Percentiles rank a stretch among this genome's conserved stretches.
Conservation (phyloP, 2,888 invertebrate species). For the Hololepta plana region DNA sequence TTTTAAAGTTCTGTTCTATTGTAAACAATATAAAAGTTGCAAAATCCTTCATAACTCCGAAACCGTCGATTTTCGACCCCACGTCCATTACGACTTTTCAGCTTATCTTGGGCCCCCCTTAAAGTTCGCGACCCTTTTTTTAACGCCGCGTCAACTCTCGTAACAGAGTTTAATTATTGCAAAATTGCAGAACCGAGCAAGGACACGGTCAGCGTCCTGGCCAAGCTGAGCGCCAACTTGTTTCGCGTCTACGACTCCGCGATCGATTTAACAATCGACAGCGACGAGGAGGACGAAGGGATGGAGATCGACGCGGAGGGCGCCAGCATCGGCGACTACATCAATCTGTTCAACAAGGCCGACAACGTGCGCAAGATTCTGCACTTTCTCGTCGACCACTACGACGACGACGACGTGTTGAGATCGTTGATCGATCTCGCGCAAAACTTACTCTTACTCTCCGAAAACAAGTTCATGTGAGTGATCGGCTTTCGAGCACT, state of each 20-base stretch:
- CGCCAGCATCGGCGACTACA: slow-evolving; percentile 20
- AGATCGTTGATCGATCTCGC: slow-evolving; percentile 38
- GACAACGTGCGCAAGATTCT: slow-evolving; percentile 30
- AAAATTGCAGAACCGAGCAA: slow-evolving; percentile 30
- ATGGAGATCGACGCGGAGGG: slow-evolving; percentile 27
- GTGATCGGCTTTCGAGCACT: slow-evolving; percentile 11
- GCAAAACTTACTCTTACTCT: slow-evolving; percentile 65
- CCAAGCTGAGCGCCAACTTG: slow-evolving; percentile 27
- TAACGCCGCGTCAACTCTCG: no score
- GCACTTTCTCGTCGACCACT: slow-evolving; percentile 27
- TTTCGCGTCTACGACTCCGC: slow-evolving; percentile 22
- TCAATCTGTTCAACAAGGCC: slow-evolving; percentile 21
- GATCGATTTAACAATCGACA: slow-evolving; percentile 37
- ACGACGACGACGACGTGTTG: slow-evolving; percentile 19
- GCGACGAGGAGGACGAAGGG: slow-evolving; percentile 37
- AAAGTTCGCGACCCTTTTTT: no score
- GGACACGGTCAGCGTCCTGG: no score
- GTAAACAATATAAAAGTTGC: no score
- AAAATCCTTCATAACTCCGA: no score
- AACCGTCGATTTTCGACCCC: no score
- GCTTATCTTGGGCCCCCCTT: no score
- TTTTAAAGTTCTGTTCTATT: no score
- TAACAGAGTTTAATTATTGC: no score
- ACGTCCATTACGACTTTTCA: no score
- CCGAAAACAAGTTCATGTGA: slow-evolving; percentile 68